Conservation (phyloP, 2,888 invertebrate species). For the Eupithecia subumbrata region DNA sequence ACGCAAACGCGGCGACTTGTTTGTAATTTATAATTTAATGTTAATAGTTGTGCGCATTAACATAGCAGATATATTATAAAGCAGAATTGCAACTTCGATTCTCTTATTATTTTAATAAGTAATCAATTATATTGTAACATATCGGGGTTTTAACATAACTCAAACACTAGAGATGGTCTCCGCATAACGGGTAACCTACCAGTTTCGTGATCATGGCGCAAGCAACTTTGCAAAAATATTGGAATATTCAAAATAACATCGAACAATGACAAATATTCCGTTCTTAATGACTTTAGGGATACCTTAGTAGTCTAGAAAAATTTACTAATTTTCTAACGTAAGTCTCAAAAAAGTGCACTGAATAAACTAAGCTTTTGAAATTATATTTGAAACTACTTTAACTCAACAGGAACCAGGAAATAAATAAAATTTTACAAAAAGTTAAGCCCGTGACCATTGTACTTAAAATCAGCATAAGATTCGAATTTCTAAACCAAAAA, state of each 20-base stretch:
- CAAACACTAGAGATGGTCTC: neutral
- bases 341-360: no score
- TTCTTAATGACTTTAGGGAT: no score
- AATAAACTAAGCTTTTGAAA: no score
- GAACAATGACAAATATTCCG: neutral
- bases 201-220: neutral
- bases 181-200: neutral
- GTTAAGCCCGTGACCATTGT: no score
- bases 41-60: constrained; percentile 46
- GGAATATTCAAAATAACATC: neutral
- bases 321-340: no score
- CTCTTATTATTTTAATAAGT: neutral
- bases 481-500: no score
- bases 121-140: neutral
- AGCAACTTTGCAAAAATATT: neutral
- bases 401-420: no score
- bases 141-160: neutral
- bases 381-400: no score
- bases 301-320: no score
- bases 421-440: no score
- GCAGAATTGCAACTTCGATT: neutral
- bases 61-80: neutral
- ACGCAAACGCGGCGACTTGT: constrained; percentile 43
- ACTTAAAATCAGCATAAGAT: no score
- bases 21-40: constrained; percentile 55